Percentiles rank a stretch among this genome's conserved stretches.
These are phyloP conservation scores for Epizoanthus stellaris DNA, from an alignment of 92 coral and sea anemone genomes.

Conservation along the genomic window DNA sequence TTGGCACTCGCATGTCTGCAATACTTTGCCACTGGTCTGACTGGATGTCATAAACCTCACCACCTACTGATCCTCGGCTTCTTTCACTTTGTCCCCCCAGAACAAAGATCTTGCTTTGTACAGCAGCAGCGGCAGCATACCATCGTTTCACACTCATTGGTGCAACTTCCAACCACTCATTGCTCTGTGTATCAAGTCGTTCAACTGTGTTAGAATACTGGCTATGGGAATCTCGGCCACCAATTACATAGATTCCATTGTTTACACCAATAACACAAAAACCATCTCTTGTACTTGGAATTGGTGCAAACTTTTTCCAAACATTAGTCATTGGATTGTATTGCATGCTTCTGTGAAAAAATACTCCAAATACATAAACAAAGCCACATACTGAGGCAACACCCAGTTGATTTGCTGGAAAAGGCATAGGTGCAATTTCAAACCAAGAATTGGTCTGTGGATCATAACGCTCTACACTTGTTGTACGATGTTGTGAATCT, in stretches of 20 bases:
- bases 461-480: conserved; percentile 57
- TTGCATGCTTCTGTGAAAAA: conserved; percentile 51
- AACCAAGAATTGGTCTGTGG: conserved; percentile 62
- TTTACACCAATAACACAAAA: conserved; percentile 67
- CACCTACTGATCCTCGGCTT: conserved; percentile 50
- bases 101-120: conserved; percentile 49
- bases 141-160: conserved; percentile 66
- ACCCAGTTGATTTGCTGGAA: conserved; percentile 59
- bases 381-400: conserved; percentile 55
- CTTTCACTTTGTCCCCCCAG: conserved; percentile 70
- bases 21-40: conserved; percentile 61
- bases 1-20: conserved; percentile 67
- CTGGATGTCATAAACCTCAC: conserved; percentile 59
- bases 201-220: conserved; percentile 62
- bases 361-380: conserved; percentile 67
- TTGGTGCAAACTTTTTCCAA: conserved; percentile 67
- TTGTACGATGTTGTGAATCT: conserved; percentile 46
- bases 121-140: conserved; percentile 56
- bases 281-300: conserved; percentile 59
- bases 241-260: conserved; percentile 56
- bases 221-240: conserved; percentile 70
- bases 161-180: conserved; percentile 67
- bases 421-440: conserved; percentile 62
- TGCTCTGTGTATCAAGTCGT: conserved; percentile 63
- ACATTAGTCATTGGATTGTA: conserved; percentile 75